Evolutionary conservation across 2,113 vertebrate species (phyloP).

Genomic region (Toxostoma redivivum): DNA sequence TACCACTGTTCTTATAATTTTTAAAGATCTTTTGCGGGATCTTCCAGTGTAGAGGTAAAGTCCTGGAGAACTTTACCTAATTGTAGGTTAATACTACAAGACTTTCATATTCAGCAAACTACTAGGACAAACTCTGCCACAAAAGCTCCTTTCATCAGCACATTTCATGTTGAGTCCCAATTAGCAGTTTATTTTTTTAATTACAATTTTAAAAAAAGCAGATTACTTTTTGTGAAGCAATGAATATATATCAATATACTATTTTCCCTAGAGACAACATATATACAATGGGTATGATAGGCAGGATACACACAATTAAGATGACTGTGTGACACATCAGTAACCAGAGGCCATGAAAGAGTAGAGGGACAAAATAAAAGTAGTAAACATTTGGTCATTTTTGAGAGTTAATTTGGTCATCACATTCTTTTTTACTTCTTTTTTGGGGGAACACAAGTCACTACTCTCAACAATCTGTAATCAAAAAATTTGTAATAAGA

Average conservation of each 20-base stretch:
- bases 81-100: background rate
- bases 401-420: background rate
- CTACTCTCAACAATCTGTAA: too few relatives aligned
- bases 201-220: background rate
- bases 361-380: background rate
- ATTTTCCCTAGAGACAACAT: background rate
- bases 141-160: background rate
- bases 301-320: background rate
- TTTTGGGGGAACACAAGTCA: background rate
- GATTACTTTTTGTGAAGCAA: background rate
- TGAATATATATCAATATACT: background rate
- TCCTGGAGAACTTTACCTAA: background rate
- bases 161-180: background rate
- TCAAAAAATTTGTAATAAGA: too few relatives aligned
- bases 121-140: background rate
- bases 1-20: background rate
- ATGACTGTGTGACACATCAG: background rate
- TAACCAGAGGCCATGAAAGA: background rate
- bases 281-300: background rate
- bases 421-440: background rate
- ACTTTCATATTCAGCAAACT: background rate
- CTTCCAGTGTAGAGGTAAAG: background rate
- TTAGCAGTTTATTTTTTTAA: background rate
- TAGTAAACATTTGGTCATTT: background rate
- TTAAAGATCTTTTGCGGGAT: background rate